Base-by-base conservation (phyloP, 1,140 invertebrate species). In the Popillia japonica region DNA sequence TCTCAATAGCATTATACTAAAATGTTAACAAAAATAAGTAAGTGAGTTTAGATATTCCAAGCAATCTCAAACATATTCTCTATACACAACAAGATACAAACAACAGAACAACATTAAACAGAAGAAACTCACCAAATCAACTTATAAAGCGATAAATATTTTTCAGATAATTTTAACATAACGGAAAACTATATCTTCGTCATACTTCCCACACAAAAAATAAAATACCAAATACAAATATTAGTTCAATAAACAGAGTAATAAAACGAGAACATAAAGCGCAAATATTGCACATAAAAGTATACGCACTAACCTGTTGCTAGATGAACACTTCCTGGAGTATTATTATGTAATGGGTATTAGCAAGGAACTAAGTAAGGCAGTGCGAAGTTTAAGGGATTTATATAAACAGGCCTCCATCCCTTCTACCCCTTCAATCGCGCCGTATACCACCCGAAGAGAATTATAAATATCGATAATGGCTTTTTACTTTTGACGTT, bases 401-500 rank as follows among this genome's bases (percentile, higher is more conserved):
- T 68, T 68, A 68, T 68, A 68, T 68, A 68, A 68, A 68, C 8
- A 68, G 61, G 61, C 61, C 27, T 17, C 22, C 59, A 61, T 22
- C 61, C 61, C 61, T 27, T 14, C 61, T 68, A 68, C 61, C 61
- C 61, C 27, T 34, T 27, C 61, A 68, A 68, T 68, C 20, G 61
- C 61, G 61, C 61, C 22, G 7, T 55, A 55, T 68, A 68, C 61
- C 61, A 68, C 61, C 61, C 61, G 61, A 23, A 34, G 20, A 68
- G 61, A 68, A 68, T 68, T 68, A 68, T 68, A 68, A 68, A 68
- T 68, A 68, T 68, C 61, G 22, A 68, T 68, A 68, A 68, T 34
- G 27, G 61, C 61, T 68, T 68, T 68, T 68, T 22, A 68, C 61
- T 68, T 68, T 68, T 27, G 61, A 68, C 61, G 22, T 20, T 20